Percentiles rank a stretch among this genome's conserved stretches.
Evolutionary conservation across 2,797 vertebrate genomes (phyloP).

Genomic region (Poeciliopsis gracilis): DNA sequence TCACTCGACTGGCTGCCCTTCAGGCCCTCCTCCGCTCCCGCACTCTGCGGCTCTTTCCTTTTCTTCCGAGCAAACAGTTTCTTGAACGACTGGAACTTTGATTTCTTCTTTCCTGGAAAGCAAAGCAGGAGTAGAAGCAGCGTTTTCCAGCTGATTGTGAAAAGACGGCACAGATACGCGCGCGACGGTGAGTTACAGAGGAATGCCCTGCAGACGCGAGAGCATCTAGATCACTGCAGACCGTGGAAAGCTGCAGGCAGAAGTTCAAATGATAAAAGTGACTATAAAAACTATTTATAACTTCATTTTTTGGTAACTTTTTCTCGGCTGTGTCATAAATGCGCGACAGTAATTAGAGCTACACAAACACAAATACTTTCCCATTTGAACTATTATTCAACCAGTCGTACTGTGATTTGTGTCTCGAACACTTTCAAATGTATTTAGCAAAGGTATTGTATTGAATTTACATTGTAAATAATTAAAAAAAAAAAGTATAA

Average conservation of each 20-base stretch:
- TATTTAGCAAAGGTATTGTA: too few species aligned
- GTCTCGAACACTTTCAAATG: too few species aligned
- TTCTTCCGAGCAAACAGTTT: conserved; percentile 93
- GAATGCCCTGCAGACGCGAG: conserved; percentile 31
- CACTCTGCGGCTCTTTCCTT: conserved; percentile 79
- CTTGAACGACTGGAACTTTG: conserved; percentile 92
- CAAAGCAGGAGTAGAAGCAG: conserved; percentile 2
- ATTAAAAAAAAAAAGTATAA: too few species aligned
- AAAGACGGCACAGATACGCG: background rate
- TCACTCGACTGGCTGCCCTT: conserved; percentile 85
- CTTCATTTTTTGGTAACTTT: too few species aligned
- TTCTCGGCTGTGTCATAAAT: too few species aligned
- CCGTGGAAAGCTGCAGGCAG: conserved; percentile 46
- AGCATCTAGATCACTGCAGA: conserved; percentile 41
- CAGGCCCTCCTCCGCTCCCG: conserved; percentile 64
- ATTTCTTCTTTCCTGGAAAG: conserved; percentile 90
- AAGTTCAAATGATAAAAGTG: background rate
- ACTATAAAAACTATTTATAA: too few species aligned
- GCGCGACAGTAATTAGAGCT: too few species aligned
- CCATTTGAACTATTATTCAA: too few species aligned
- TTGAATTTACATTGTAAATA: too few species aligned
- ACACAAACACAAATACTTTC: too few species aligned
- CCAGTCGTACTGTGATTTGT: too few species aligned
- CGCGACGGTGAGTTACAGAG: conserved; percentile 17
- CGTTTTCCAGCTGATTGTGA: background rate